Base-by-base conservation (phyloP, 2,113 vertebrate species). In the Gopherus flavomarginatus region DNA sequence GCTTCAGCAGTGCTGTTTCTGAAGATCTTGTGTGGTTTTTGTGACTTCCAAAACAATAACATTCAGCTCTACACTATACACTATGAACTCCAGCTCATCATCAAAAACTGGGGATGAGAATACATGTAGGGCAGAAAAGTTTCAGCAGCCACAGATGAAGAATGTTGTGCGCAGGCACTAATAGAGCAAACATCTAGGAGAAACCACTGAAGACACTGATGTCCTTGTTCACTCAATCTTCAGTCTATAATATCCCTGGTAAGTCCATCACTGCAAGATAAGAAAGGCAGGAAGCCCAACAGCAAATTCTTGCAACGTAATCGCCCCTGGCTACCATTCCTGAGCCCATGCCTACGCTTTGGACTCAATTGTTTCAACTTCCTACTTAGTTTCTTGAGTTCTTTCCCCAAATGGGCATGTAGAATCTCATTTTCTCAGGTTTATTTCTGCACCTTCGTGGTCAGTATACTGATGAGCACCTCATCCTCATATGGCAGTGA, bases 401-500 rank as follows among this genome's bases (percentile, higher is more conserved):
- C 50, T 8, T 86, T 84, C 53, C 52, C 85, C 56, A 69, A 22
- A n/a, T 0, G 1, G 42, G 90, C 54, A n/a, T 22, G 62, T 0
- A 83, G 35, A 89, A 90, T 29, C 86, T 10, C 54, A 35, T 42
- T 90, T 79, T 81, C 85, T 49, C 62, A 83, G 8, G n/a, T 75
- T 81, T 79, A 24, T 54, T n/a, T 5, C 49, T 81, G 75, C 13
- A n/a, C 29, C 90, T 90, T 56, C n/a, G 72, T 62, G 44, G 69
- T 21, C 31, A 94, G 88, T 59, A 35, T 85, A 95, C 4, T 53
- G 54, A 88, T 77, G 31, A 85, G 65, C 56, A 42, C 1, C 12
- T 79, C 85, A 42, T 85, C 19, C 75, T 88, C 87, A 79, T n/a
- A n/a, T 75, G 42, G 83, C 83, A 86, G 50, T 12, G 92, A 95